These are phyloP conservation scores for Dryobota labecula DNA, from an alignment of 2,888 invertebrate genomes.

Conservation along the genomic window DNA sequence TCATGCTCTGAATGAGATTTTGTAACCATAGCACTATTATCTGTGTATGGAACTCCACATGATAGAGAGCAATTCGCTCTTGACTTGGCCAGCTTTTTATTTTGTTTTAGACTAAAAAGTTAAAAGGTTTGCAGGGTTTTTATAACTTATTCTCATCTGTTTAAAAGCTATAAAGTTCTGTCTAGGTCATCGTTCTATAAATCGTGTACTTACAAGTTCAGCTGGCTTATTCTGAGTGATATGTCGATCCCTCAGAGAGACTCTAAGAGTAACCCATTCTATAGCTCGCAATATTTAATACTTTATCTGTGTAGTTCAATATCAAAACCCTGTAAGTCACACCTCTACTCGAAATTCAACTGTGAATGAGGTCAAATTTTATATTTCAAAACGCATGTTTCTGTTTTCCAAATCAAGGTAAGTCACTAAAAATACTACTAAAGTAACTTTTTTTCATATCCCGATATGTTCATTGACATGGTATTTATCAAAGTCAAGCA, in stretches of 20 bases:
- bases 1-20: constrained; percentile 27
- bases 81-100: constrained; percentile 1
- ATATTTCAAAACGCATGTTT: too few species aligned
- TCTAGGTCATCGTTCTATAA: not conserved
- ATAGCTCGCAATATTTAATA: not conserved
- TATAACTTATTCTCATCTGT: constrained; percentile 24
- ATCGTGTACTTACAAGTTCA: not conserved
- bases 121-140: constrained; percentile 15
- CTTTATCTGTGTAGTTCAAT: too few species aligned
- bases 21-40: not conserved
- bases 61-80: not conserved
- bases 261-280: not conserved
- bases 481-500: too few species aligned
- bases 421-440: too few species aligned
- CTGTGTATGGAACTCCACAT: not conserved
- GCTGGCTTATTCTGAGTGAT: not conserved
- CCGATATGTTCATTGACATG: too few species aligned
- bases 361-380: too few species aligned
- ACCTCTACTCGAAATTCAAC: too few species aligned
- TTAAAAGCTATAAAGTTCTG: constrained; percentile 1
- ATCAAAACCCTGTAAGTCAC: too few species aligned
- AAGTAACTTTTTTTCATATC: too few species aligned
- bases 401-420: too few species aligned
- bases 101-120: constrained; percentile 9
- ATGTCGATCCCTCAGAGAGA: not conserved